A percentile compares a stretch with the other conserved stretches of the same genome.
Conservation (phyloP, 2,888 invertebrate species). For the Parascotia fuliginaria region DNA sequence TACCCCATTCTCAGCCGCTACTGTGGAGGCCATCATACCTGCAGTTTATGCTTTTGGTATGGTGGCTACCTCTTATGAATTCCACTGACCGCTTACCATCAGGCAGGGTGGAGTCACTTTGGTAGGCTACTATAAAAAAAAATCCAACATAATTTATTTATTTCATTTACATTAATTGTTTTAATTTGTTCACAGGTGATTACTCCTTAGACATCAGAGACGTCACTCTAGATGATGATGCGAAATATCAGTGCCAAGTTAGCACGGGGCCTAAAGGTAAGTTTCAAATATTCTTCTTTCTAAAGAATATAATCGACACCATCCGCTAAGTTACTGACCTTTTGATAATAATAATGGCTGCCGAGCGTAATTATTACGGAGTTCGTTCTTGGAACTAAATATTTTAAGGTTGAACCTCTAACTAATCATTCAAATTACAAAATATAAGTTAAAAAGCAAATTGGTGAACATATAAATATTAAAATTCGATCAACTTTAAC, state of each 20-base stretch:
- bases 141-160: too few relatives aligned
- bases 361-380: background rate
- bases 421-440: background rate
- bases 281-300: conserved; percentile 11
- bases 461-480: background rate
- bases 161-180: too few relatives aligned
- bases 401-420: background rate
- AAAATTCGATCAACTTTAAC: background rate
- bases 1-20: too few relatives aligned
- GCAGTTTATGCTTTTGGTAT: too few relatives aligned
- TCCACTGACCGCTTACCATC: too few relatives aligned
- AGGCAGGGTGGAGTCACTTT: too few relatives aligned
- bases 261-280: conserved; percentile 90
- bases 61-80: too few relatives aligned
- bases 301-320: background rate
- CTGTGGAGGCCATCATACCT: too few relatives aligned
- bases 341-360: background rate
- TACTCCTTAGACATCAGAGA: conserved; percentile 96
- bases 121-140: too few relatives aligned
- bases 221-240: conserved; percentile 96
- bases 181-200: conserved; percentile 87
- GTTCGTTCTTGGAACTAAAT: background rate
- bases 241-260: conserved; percentile 97
- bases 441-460: background rate
- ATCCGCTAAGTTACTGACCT: background rate